phyloP scores from a whole-genome alignment of 2,113 vertebrate genomes.

The Galeopterus variegatus region DNA sequence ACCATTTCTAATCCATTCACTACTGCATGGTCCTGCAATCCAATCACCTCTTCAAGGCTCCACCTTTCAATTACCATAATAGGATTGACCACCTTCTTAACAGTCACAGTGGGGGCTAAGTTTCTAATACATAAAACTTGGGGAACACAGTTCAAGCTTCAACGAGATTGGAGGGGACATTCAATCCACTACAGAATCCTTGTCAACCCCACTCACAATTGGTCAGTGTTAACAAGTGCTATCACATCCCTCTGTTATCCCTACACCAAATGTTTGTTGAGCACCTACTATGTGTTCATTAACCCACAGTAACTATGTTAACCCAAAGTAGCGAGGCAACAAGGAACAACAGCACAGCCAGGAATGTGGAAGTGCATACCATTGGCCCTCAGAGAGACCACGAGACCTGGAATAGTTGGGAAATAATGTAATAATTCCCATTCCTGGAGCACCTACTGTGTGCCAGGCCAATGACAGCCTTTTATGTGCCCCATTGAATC shows the following conservation, averaged over 20 bases:
- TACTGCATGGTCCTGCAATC: too few species aligned
- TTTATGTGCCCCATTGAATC: background rate
- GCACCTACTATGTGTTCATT: background rate
- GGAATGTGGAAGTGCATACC: background rate
- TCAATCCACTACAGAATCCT: background rate
- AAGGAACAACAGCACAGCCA: background rate
- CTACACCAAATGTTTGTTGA: background rate
- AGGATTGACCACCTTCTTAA: too few species aligned
- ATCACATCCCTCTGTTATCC: background rate
- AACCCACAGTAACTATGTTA: background rate
- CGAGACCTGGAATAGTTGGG: background rate
- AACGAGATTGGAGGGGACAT: too few species aligned
- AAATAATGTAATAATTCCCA: background rate
- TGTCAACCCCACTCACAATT: background rate
- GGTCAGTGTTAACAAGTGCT: background rate
- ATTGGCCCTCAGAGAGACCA: background rate
- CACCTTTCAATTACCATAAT: too few species aligned
- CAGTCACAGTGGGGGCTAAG: too few species aligned
- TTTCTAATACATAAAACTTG: too few species aligned
- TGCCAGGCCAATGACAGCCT: rapidly evolving
- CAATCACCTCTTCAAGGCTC: too few species aligned
- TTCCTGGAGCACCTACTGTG: background rate
- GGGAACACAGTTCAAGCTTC: too few species aligned
- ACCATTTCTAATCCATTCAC: too few species aligned
- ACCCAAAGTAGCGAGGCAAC: background rate